phyloP scores from a whole-genome alignment of 2,888 invertebrate genomes.

The Gortyna flavago region DNA sequence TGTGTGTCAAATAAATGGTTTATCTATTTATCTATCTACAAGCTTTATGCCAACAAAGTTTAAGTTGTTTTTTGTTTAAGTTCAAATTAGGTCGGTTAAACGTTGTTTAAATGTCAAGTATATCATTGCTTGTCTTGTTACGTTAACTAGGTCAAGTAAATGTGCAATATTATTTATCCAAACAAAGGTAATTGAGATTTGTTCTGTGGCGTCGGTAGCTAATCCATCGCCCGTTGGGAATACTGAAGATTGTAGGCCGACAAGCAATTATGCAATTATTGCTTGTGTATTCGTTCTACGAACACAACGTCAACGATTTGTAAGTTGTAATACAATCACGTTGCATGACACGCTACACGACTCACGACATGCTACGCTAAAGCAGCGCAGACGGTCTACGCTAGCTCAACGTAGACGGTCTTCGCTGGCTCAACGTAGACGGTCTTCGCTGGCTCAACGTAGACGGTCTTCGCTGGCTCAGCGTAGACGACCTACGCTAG shows the following conservation, averaged over 20 bases:
- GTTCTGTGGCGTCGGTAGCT: not conserved
- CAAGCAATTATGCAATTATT: slow-evolving; percentile 15
- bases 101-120: slow-evolving; percentile 21
- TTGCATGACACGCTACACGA: not conserved
- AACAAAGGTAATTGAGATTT: slow-evolving; percentile 32
- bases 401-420: not conserved
- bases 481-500: not conserved
- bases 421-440: not conserved
- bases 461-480: not conserved
- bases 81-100: slow-evolving; percentile 8
- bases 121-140: slow-evolving; percentile 15
- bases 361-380: not conserved
- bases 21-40: too few species aligned
- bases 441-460: not conserved
- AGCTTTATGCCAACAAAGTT: slow-evolving; percentile 1
- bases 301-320: not conserved
- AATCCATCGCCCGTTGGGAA: slow-evolving; percentile 18
- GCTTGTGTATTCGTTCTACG: not conserved
- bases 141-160: slow-evolving; percentile 25
- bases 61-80: slow-evolving; percentile 25
- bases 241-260: not conserved
- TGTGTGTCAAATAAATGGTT: too few species aligned
- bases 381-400: not conserved
- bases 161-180: slow-evolving; percentile 22
- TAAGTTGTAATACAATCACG: not conserved